Percentiles rank a stretch among this genome's conserved stretches.
These are phyloP conservation scores for Copidosoma aretas DNA, from an alignment of 2,888 invertebrate genomes.

Conservation along the genomic window DNA sequence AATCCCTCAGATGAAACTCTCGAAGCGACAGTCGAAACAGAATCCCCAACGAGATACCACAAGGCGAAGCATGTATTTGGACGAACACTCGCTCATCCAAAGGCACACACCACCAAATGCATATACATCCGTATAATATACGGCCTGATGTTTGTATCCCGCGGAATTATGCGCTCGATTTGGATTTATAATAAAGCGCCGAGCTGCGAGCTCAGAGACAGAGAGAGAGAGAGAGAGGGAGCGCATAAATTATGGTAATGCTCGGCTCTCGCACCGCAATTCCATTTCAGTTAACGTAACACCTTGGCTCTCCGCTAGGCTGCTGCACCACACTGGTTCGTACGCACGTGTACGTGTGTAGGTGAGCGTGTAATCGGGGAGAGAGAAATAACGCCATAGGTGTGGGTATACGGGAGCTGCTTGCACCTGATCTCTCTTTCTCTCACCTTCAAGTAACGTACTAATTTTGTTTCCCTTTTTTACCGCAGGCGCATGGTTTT, in stretches of 20 bases:
- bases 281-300: slow-evolving; percentile 61
- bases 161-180: slow-evolving; percentile 54
- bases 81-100: too few relatives aligned
- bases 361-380: neutral
- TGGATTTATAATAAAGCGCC: slow-evolving; percentile 59
- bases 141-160: slow-evolving; percentile 53
- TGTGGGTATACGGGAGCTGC: too few relatives aligned
- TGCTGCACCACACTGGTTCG: too few relatives aligned
- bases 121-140: too few relatives aligned
- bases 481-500: too few relatives aligned
- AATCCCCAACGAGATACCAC: slow-evolving; percentile 3
- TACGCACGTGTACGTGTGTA: neutral
- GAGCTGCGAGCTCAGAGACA: too few relatives aligned
- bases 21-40: slow-evolving; percentile 16
- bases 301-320: slow-evolving; percentile 53
- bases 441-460: neutral
- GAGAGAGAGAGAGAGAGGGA: too few relatives aligned
- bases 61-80: too few relatives aligned
- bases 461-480: too few relatives aligned
- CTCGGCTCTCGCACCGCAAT: slow-evolving; percentile 53
- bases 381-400: too few relatives aligned
- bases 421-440: neutral
- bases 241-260: slow-evolving; percentile 61
- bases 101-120: too few relatives aligned
- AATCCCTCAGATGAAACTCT: too few relatives aligned